Conservation (phyloP, 2,113 vertebrate species). For the mouse (Mus musculus) region DNA sequence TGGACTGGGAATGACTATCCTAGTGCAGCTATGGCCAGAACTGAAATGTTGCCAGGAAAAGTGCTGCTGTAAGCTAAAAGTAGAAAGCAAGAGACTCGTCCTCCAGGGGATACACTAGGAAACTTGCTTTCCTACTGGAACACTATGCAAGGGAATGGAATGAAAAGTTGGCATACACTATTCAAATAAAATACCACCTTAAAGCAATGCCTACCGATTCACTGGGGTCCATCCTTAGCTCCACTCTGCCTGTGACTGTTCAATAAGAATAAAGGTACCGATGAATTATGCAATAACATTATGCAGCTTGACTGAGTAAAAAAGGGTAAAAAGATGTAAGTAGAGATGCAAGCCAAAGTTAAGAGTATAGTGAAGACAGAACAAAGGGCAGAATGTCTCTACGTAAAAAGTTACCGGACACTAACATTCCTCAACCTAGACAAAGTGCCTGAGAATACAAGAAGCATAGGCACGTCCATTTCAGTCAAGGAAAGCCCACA, state of each 20-base stretch:
- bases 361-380: neutral
- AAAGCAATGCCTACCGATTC: neutral
- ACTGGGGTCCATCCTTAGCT: neutral
- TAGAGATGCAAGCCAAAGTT: neutral
- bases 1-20: neutral
- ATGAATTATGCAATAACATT: neutral
- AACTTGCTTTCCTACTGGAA: conserved; percentile 14
- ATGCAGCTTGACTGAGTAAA: neutral
- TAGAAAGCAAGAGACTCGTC: neutral
- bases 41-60: neutral
- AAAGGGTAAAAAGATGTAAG: neutral
- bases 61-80: neutral
- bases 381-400: neutral
- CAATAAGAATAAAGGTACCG: neutral
- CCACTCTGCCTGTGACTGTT: neutral
- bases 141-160: neutral
- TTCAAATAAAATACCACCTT: conserved; percentile 46
- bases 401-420: conserved; percentile 12
- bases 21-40: neutral
- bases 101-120: neutral
- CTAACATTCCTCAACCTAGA: neutral
- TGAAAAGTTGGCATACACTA: neutral
- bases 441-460: neutral
- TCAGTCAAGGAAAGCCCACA: conserved; percentile 32
- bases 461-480: neutral